A percentile compares a stretch with the other conserved stretches of the same genome.
These are phyloP conservation scores for Microctonus aethiopoides DNA, from an alignment of 2,888 invertebrate species.

Conservation along the genomic window DNA sequence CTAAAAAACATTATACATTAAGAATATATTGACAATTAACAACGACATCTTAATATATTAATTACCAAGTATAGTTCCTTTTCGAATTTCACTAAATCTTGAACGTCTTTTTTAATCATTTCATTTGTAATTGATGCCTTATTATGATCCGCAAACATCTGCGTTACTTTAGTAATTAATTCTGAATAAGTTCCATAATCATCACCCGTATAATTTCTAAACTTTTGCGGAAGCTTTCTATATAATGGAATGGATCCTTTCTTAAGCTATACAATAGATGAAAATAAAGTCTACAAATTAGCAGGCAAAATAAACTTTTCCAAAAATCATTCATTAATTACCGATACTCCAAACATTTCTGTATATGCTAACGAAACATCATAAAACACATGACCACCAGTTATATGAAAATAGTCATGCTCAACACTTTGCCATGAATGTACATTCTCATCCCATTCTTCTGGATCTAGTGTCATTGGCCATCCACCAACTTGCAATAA, in stretches of 20 bases:
- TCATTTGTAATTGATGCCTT: slow-evolving; percentile 9
- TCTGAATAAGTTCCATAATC: slow-evolving; percentile 11
- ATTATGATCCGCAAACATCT: slow-evolving; percentile 25
- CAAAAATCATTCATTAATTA: not conserved
- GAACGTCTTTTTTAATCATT: slow-evolving; percentile 27
- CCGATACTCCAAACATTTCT: not conserved
- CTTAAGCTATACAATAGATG: not conserved
- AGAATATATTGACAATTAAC: not conserved
- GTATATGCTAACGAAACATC: not conserved
- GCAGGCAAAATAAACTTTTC: not conserved
- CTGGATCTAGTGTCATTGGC: slow-evolving; percentile 50
- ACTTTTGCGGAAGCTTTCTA: slow-evolving; percentile 24
- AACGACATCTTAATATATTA: not conserved
- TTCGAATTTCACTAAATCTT: slow-evolving; percentile 32
- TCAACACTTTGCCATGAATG: slow-evolving; percentile 50
- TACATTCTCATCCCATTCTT: slow-evolving; percentile 47
- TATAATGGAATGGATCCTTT: not conserved
- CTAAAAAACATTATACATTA: too few relatives aligned
- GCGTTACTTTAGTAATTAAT: slow-evolving; percentile 27
- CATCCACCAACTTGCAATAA: slow-evolving; percentile 50
- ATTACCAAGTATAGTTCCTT: slow-evolving; percentile 26
- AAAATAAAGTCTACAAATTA: not conserved
- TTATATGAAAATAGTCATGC: slow-evolving; percentile 43
- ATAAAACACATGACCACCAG: slow-evolving; percentile 33
- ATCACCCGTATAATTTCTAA: slow-evolving; percentile 31